A percentile compares a stretch with the other conserved stretches of the same genome.
Evolutionary conservation across 1,140 invertebrate species (phyloP).

Genomic region (Babylonia areolata): DNA sequence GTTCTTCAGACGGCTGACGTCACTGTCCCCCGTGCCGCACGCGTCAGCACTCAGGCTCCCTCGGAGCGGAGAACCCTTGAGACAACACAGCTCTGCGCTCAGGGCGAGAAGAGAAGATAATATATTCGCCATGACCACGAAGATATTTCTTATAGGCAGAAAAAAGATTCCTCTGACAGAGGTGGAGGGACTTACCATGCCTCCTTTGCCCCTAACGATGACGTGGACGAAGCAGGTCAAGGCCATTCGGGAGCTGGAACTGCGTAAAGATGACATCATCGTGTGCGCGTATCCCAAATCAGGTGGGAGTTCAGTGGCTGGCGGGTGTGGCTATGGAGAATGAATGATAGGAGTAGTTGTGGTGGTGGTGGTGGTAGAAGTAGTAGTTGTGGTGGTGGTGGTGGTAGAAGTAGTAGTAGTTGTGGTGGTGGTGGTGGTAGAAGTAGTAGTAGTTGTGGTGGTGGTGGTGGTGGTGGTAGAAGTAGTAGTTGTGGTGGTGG

Average conservation of each 20-base stretch:
- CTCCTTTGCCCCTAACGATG: neutral
- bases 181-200: constrained; percentile 23
- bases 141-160: neutral
- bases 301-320: constrained; percentile 3
- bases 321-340: too few relatives aligned
- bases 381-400: too few relatives aligned
- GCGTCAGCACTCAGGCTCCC: neutral
- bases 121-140: neutral
- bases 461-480: too few relatives aligned
- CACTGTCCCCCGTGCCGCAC: too few relatives aligned
- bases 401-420: too few relatives aligned
- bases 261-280: constrained; percentile 27
- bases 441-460: too few relatives aligned
- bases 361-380: too few relatives aligned
- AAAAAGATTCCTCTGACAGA: neutral
- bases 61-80: neutral
- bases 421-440: too few relatives aligned
- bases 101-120: neutral
- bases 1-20: too few relatives aligned
- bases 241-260: constrained; percentile 16
- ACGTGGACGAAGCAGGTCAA: constrained; percentile 21
- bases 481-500: too few relatives aligned
- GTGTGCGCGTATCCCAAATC: constrained; percentile 36
- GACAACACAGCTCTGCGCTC: neutral
- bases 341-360: too few relatives aligned